Evolutionary conservation across 2,797 vertebrate genomes (phyloP), one percentile per base, ranked within the genome.

Genomic region (Siniperca undulata): DNA sequence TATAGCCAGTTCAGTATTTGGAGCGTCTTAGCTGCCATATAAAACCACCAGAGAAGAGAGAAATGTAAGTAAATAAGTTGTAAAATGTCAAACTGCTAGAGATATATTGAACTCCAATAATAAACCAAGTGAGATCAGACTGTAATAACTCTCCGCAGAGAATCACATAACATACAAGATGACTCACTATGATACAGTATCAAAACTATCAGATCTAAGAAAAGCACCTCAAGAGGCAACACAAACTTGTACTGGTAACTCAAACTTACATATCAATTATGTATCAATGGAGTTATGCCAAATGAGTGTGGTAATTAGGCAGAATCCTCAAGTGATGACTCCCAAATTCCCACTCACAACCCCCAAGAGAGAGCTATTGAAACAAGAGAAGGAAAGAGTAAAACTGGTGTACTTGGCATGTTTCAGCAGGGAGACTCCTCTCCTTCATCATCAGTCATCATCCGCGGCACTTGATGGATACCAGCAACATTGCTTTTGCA

Each of bases 211-310:
- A 64, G 40, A 69, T 78, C 82, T 64, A 82, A 85, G 84, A 87
- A 85, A 84, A 86, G 84, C 77, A n/a, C 38, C 36, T 74, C 78
- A 59, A 67, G 70, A 70, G 66, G 71, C 52, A 76, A 76, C 65
- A 55, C 69, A 84, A 79, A 79, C 79, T 73, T 78, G 44, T 44
- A 10, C 20, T 67, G 78, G 83, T 81, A 90, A 89, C 70, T 85
- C 66, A 75, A 82, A 90, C 78, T 83, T 82, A 11, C 27, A 44
- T 72, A 84, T 90, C 59, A 83, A 88, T 78, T 86, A 88, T 88
- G 68, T 68, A 90, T 89, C 59, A 64, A 62, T 73, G 72, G 77
- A 66, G 17, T 56, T 27, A 3, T 0, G 42, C 53, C 48, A 62
- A 84, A 61, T 56, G 36, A 72, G 30, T 55, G 42, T 36, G 48